A percentile compares a stretch with the other conserved stretches of the same genome.
phyloP scores from a whole-genome alignment of 2,797 vertebrate genomes.

The Odontamblyopus rebecca region DNA sequence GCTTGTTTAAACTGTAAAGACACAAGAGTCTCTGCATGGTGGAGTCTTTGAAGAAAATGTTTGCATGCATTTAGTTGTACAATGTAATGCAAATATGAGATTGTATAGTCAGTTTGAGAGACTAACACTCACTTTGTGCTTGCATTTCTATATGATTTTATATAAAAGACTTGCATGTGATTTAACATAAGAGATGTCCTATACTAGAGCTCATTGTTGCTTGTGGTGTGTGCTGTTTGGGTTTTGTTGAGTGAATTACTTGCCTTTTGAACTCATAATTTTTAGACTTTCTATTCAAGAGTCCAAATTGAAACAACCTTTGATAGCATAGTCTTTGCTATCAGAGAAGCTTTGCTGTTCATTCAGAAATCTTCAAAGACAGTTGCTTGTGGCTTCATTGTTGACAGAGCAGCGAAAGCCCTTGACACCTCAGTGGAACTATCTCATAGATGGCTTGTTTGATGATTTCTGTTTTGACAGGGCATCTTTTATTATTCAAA shows the following conservation, averaged over 20 bases:
- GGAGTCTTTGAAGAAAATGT: conserved; percentile 30
- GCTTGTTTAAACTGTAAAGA: conserved; percentile 49
- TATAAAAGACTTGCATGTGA: conserved; percentile 8
- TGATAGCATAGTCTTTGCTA: conserved; percentile 40
- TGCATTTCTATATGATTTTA: conserved; percentile 19
- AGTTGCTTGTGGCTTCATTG: conserved; percentile 31
- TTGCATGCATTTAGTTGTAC: conserved; percentile 39
- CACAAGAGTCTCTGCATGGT: conserved; percentile 55
- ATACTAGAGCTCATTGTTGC: conserved; percentile 4
- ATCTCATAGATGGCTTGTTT: conserved; percentile 47
- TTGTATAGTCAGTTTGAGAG: conserved; percentile 5
- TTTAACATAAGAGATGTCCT: conserved; percentile 5
- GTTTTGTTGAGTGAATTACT: conserved; percentile 9
- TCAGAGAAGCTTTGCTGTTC: conserved; percentile 28
- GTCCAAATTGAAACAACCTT: conserved; percentile 22
- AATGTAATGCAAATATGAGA: conserved; percentile 24
- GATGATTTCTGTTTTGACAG: conserved; percentile 57
- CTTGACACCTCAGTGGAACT: conserved; percentile 33
- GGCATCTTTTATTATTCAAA: conserved; percentile 57
- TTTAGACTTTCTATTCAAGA: conserved; percentile 2
- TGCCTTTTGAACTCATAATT: conserved; percentile 16
- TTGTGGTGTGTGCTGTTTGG: not conserved
- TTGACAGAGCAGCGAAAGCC: conserved; percentile 41
- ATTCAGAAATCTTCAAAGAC: conserved; percentile 53
- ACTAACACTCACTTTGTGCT: conserved; percentile 45